phyloP scores from a whole-genome alignment of 2,888 invertebrate genomes.

The Synergus japonicus region DNA sequence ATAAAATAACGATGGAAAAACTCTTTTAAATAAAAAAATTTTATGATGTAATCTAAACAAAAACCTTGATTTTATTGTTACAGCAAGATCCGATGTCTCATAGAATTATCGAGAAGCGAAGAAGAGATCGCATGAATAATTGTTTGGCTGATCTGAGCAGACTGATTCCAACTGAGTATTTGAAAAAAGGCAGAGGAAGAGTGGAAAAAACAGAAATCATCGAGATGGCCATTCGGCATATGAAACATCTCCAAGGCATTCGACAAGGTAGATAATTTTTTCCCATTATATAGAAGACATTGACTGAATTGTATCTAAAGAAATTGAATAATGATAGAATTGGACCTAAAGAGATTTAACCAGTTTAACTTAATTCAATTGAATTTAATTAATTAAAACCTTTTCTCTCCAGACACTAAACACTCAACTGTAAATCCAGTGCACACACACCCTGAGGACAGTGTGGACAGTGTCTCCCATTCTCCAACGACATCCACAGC shows the following conservation, averaged over 20 bases:
- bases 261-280: constrained; percentile 67
- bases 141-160: constrained; percentile 95
- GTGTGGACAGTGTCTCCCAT: constrained; percentile 73
- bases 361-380: not conserved
- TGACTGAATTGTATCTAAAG: constrained; percentile 17
- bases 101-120: constrained; percentile 96
- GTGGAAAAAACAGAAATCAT: constrained; percentile 99
- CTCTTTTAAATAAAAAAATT: not conserved
- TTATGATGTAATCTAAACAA: not conserved
- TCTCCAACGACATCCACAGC: constrained; percentile 66
- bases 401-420: constrained; percentile 65
- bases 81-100: constrained; percentile 98
- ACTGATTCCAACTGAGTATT: constrained; percentile 94
- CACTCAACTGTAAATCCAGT: constrained; percentile 64
- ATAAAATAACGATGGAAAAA: not conserved
- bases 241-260: constrained; percentile 91
- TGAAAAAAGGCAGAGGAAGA: constrained; percentile 96
- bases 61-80: constrained; percentile 55
- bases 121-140: constrained; percentile 98
- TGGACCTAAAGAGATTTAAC: too few relatives aligned
- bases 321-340: not conserved
- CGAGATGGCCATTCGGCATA: constrained; percentile 97
- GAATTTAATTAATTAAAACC: not conserved
- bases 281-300: not conserved
- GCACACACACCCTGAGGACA: constrained; percentile 74